Percentiles rank a stretch among this genome's conserved stretches.
Conservation (phyloP, 2,113 vertebrate genomes). For the Anolis carolinensis region DNA sequence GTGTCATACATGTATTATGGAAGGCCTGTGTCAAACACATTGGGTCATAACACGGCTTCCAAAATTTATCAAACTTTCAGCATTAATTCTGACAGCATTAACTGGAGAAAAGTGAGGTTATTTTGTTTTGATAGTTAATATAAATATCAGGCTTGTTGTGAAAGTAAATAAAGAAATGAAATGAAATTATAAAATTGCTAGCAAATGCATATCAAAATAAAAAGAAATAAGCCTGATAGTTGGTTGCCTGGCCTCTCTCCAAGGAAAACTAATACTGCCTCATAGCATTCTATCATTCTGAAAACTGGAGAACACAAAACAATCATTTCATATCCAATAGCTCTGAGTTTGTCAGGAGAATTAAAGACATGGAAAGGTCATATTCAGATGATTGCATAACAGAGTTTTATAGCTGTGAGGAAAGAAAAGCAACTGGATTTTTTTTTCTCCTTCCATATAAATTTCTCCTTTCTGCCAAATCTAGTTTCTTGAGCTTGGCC, state of each 20-base stretch:
- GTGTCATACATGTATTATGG: not conserved
- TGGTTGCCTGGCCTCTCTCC: not conserved
- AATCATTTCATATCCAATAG: not conserved
- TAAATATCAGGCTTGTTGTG: no score
- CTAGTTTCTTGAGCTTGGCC: conserved; percentile 12
- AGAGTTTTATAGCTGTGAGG: not conserved
- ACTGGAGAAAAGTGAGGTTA: no score
- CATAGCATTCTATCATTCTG: not conserved
- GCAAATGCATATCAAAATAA: not conserved
- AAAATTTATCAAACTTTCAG: not conserved
- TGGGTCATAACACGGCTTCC: not conserved
- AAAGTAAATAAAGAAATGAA: no score
- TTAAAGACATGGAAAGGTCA: not conserved
- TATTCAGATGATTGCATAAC: not conserved
- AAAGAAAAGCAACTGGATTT: not conserved
- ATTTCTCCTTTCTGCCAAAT: conserved; percentile 14
- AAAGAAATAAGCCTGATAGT: not conserved
- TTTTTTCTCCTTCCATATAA: not conserved
- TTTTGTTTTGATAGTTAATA: no score
- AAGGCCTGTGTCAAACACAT: not conserved
- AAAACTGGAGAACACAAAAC: not conserved
- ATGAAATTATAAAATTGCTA: no score
- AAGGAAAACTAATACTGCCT: not conserved
- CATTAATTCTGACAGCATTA: no score
- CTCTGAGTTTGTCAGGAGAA: not conserved